phyloP scores from a whole-genome alignment of 2,888 invertebrate species.

The Drosophila ochracea region DNA sequence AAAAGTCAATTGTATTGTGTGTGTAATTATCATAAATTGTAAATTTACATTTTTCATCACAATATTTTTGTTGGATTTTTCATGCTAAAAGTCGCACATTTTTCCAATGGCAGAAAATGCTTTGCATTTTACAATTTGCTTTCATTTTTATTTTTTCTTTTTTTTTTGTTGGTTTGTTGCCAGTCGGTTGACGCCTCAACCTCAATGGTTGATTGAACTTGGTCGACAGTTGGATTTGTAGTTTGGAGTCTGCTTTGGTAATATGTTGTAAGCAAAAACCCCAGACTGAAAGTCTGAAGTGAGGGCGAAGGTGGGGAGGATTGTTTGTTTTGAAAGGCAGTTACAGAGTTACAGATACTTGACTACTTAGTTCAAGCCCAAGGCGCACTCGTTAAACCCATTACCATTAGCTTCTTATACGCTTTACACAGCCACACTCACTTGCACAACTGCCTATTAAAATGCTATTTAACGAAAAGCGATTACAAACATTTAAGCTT shows the following conservation, averaged over 20 bases:
- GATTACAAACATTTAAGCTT: conserved; percentile 59
- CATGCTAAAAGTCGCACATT: conserved; percentile 78
- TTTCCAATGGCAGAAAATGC: conserved; percentile 65
- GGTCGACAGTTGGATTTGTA: conserved; percentile 49
- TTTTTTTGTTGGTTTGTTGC: conserved; percentile 25
- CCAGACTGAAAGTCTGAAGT: conserved; percentile 1
- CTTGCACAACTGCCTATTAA: conserved; percentile 41
- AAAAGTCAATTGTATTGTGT: conserved; percentile 74
- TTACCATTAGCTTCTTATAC: conserved; percentile 58
- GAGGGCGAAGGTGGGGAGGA: background rate
- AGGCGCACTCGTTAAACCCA: conserved; percentile 41
- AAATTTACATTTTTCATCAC: conserved; percentile 66
- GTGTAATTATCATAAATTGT: conserved; percentile 77
- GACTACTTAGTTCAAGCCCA: conserved; percentile 37
- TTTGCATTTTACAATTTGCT: conserved; percentile 67
- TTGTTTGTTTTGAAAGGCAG: conserved; percentile 58
- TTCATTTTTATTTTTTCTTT: conserved; percentile 54
- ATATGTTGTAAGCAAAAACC: conserved; percentile 40
- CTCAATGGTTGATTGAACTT: conserved; percentile 78
- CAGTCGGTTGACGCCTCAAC: conserved; percentile 72
- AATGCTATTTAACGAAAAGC: conserved; percentile 37
- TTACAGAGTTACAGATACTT: conserved; percentile 35
- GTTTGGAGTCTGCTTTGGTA: conserved; percentile 26
- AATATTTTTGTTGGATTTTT: conserved; percentile 25
- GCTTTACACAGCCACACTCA: conserved; percentile 33